Base-by-base conservation (phyloP, 2,888 invertebrate species). In the Coenonympha glycerion region DNA sequence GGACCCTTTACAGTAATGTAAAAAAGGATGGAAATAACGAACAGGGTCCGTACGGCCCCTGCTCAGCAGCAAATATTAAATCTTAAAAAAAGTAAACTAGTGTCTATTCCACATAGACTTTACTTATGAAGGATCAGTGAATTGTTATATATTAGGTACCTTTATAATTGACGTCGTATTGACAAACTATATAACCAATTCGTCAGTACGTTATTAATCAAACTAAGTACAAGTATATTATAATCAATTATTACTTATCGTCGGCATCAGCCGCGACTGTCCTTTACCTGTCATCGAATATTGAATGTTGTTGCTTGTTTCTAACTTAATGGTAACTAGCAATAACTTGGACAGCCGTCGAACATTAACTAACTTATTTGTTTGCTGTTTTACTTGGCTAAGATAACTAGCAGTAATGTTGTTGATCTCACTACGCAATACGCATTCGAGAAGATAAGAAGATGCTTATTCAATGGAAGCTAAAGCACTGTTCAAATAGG, bases 211-310 rank as follows among this genome's bases (percentile, higher is more conserved):
- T 49, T 49, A 49, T 55, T 55, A 52, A 55, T 49, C 46, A 37
- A 55, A 52, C 46, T 49, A n/a, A n/a, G n/a, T n/a, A n/a, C n/a
- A n/a, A n/a, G n/a, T n/a, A 55, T 46, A 40, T 48, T 40, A 30
- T 54, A 51, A 55, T 51, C 46, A 37, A 51, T 55, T 48, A 53
- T 24, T 28, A 16, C 13, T 31, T 13, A 34, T 22, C 41, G 36
- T 13, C 44, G n/a, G 41, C 44, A 26, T 36, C 16, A 47, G 28
- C 15, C 19, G 15, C 22, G 31, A 37, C 55, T 46, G 49, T 36
- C 55, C 55, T 47, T 47, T 55, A 55, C 34, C 52, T 55, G 55
- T 55, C 55, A 52, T 39, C 52, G 52, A 52, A 55, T 50, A 55
- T 52, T 50, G 55, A 52, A 55, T 47, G 55, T 52, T 52, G 52